Conservation (phyloP, 1,140 invertebrate species). For the Pectinophora gossypiella region DNA sequence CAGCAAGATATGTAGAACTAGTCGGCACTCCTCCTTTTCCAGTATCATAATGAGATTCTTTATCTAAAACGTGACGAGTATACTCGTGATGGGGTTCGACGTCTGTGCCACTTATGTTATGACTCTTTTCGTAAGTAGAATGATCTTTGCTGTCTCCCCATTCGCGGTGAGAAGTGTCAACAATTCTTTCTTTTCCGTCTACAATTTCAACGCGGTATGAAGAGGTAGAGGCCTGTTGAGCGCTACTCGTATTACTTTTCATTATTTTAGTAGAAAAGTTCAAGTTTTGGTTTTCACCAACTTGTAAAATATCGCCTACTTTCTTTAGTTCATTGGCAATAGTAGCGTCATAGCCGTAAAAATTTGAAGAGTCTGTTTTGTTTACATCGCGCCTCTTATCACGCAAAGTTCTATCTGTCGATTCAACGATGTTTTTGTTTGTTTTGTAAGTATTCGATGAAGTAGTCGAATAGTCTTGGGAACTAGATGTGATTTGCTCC, state of each 20-base stretch:
- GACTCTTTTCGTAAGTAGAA: conserved; percentile 70
- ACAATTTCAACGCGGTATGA: conserved; percentile 77
- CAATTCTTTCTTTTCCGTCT: conserved; percentile 75
- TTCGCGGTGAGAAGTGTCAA: conserved; percentile 76
- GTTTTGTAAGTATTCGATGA: conserved; percentile 5
- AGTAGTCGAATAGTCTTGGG: conserved; percentile 6
- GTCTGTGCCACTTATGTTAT: conserved; percentile 66
- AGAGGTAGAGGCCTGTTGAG: conserved; percentile 71
- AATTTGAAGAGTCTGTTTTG: conserved; percentile 62
- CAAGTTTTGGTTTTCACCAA: conserved; percentile 47
- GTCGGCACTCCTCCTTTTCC: conserved; percentile 70
- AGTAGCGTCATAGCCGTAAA: conserved; percentile 60
- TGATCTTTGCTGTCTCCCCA: conserved; percentile 73
- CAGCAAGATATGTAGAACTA: conserved; percentile 49
- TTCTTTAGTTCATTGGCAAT: conserved; percentile 60
- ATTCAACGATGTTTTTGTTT: conserved; percentile 2
- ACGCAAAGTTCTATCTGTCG: conserved; percentile 2
- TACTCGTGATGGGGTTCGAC: conserved; percentile 75
- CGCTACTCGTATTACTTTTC: conserved; percentile 66
- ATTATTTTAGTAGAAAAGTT: conserved; percentile 65
- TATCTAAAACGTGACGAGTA: conserved; percentile 70
- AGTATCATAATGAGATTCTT: conserved; percentile 74
- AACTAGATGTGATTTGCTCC: neutral
- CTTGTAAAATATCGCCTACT: conserved; percentile 60
- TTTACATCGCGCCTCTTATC: conserved; percentile 39